Conservation (phyloP, 2,888 invertebrate genomes). For the Ametastegia equiseti region DNA sequence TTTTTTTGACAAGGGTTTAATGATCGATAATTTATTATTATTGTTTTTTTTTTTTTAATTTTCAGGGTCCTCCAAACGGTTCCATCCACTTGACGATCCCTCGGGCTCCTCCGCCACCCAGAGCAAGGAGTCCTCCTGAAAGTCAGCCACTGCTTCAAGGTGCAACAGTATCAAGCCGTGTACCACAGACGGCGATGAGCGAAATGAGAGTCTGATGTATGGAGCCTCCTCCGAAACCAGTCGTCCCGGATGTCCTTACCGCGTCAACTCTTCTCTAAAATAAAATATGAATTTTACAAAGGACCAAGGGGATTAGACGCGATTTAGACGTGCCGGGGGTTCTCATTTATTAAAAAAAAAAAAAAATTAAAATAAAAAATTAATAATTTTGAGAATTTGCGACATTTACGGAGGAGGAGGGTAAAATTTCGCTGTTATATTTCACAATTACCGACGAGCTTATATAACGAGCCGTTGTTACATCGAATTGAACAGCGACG, state of each 20-base stretch:
- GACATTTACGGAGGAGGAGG: constrained; percentile 4
- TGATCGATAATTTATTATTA: no score
- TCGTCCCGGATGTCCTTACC: constrained; percentile 71
- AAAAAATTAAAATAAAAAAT: no score
- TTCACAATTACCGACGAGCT: no score
- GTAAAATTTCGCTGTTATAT: no score
- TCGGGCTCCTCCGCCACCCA: constrained; percentile 79
- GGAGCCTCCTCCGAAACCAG: constrained; percentile 73
- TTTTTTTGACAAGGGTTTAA: no score
- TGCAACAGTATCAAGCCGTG: constrained; percentile 79
- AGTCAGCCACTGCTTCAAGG: constrained; percentile 78
- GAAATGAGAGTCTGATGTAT: constrained; percentile 93
- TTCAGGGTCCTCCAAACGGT: constrained; percentile 72
- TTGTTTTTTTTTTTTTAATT: constrained; percentile 46
- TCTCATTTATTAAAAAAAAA: no score
- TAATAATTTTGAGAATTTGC: no score
- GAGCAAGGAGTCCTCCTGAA: constrained; percentile 79
- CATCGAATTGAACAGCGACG: no score
- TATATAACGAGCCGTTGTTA: no score
- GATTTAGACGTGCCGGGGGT: not conserved
- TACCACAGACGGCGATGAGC: constrained; percentile 90
- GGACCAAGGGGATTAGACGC: constrained; percentile 13
- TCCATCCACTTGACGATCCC: constrained; percentile 79
- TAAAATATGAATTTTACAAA: constrained; percentile 53
- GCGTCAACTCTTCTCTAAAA: constrained; percentile 70